These are phyloP conservation scores for Drosophila asahinai DNA, from an alignment of 1,140 invertebrate species.

Conservation along the genomic window DNA sequence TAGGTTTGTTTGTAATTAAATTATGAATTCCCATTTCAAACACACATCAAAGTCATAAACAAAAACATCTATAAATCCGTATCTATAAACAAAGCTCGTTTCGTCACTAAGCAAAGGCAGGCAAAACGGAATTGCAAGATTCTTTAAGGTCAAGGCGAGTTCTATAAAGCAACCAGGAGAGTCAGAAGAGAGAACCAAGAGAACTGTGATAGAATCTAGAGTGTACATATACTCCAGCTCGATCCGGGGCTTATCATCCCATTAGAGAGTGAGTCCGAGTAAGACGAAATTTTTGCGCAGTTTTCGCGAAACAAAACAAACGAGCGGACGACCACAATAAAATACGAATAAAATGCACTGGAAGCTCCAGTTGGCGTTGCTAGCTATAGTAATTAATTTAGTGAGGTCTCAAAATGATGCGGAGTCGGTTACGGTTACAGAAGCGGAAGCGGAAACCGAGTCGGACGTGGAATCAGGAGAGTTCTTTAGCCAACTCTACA, in stretches of 20 bases:
- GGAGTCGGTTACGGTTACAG: background rate
- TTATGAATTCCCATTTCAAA: conserved; percentile 10
- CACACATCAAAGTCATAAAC: conserved; percentile 13
- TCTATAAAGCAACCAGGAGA: conserved; percentile 25
- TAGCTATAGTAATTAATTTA: conserved; percentile 19
- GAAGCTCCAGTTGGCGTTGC: conserved; percentile 36
- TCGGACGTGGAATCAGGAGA: conserved; percentile 28
- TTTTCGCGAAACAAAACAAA: conserved; percentile 54
- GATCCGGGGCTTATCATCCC: conserved; percentile 57
- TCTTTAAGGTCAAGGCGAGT: conserved; percentile 66
- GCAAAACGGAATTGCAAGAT: conserved; percentile 28
- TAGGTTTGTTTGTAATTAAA: conserved; percentile 3
- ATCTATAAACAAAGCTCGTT: conserved; percentile 8
- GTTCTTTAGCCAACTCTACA: conserved; percentile 63
- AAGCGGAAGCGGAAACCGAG: conserved; percentile 5
- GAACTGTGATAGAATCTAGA: conserved; percentile 36
- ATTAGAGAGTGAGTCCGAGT: conserved; percentile 25
- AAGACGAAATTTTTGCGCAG: conserved; percentile 46
- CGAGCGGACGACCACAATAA: conserved; percentile 52
- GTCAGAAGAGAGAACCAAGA: conserved; percentile 15
- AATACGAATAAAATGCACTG: conserved; percentile 34
- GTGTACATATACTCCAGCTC: conserved; percentile 23
- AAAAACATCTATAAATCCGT: background rate
- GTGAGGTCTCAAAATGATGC: conserved; percentile 15
- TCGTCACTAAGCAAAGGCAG: conserved; percentile 6